Conservation (phyloP, 2,797 vertebrate species). For the Labroides dimidiatus region DNA sequence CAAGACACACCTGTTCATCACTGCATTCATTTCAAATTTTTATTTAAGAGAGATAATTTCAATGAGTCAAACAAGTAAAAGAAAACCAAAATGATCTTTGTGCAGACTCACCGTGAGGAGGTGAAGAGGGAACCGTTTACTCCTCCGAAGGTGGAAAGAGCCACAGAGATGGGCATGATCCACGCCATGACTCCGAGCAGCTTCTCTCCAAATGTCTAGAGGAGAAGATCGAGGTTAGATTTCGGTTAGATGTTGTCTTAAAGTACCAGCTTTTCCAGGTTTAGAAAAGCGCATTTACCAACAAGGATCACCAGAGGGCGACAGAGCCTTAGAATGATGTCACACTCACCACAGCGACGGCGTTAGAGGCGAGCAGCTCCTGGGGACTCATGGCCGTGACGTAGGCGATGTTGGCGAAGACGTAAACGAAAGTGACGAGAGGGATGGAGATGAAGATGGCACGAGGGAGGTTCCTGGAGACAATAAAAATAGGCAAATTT, state of each 20-base stretch:
- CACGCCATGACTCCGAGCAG: conserved; percentile 93
- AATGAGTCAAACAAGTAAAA: too few species aligned
- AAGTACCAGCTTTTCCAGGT: fast-evolving
- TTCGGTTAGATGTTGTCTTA: conserved; percentile 1
- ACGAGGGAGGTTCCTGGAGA: conserved; percentile 91
- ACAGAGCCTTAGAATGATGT: neutral
- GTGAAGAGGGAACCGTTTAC: conserved; percentile 97
- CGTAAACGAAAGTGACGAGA: conserved; percentile 94
- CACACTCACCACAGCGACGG: conserved; percentile 93
- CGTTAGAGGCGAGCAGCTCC: conserved; percentile 93
- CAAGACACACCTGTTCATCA: neutral
- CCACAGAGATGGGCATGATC: conserved; percentile 97
- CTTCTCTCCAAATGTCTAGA: conserved; percentile 94
- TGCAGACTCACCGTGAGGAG: conserved; percentile 88
- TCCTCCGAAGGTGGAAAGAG: conserved; percentile 94
- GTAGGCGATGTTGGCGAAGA: conserved; percentile 96
- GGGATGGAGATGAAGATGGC: conserved; percentile 97
- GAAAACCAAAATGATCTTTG: too few species aligned
- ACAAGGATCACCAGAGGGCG: conserved; percentile 45
- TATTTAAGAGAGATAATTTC: too few species aligned
- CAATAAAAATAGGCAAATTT: neutral
- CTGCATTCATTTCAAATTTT: too few species aligned
- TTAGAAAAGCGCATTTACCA: neutral
- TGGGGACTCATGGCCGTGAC: conserved; percentile 95
- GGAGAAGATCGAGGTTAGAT: conserved; percentile 2